Evolutionary conservation across 2,113 vertebrate genomes (phyloP).

Genomic region (Furnarius figulus): DNA sequence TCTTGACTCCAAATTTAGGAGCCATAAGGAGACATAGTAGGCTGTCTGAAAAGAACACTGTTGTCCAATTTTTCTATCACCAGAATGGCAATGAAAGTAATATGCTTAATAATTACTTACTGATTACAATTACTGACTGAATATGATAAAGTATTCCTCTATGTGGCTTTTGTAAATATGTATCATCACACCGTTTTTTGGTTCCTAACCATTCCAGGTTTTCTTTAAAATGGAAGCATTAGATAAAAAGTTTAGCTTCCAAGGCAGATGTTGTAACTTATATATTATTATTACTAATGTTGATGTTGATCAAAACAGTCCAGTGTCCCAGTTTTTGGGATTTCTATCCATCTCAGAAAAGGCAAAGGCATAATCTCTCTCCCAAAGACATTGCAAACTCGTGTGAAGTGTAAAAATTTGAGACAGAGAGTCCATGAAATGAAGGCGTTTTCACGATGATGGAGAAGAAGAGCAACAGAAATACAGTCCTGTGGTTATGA

Average conservation of each 20-base stretch:
- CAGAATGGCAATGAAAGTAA: background rate
- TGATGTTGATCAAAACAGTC: background rate
- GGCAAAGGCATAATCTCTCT: background rate
- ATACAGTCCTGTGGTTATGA: background rate
- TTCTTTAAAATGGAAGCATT: background rate
- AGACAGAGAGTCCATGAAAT: background rate
- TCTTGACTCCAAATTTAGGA: background rate
- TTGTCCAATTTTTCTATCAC: background rate
- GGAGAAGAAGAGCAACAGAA: background rate
- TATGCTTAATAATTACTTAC: background rate
- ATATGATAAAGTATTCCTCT: background rate
- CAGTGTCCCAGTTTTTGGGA: background rate
- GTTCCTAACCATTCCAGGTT: background rate
- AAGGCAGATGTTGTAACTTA: background rate
- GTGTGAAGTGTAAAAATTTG: background rate
- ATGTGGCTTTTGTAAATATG: background rate
- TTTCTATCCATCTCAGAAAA: background rate
- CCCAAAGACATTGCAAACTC: background rate
- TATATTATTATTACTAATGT: background rate
- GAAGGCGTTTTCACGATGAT: background rate
- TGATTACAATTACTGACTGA: background rate
- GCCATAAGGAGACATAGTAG: background rate
- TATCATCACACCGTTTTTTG: background rate
- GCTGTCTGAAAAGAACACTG: background rate
- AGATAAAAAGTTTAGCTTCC: background rate